Evolutionary conservation across 2,113 vertebrate species (phyloP).

Genomic region (Catharus minimus): DNA sequence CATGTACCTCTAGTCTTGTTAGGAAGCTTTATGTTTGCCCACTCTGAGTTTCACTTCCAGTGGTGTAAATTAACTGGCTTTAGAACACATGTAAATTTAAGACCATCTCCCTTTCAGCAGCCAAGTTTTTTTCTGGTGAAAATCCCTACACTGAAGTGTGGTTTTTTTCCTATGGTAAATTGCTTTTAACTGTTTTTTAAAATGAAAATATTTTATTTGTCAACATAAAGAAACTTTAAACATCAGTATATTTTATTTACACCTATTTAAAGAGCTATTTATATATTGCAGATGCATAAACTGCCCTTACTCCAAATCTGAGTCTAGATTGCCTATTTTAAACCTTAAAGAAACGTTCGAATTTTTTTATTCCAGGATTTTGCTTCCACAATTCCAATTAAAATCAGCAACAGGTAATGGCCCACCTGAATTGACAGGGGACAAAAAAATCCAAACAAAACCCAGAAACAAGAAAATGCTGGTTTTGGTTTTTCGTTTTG

Average conservation of each 20-base stretch:
- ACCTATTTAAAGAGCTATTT: not conserved
- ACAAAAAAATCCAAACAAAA: slow-evolving; percentile 29
- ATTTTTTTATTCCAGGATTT: not conserved
- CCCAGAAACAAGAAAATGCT: not conserved
- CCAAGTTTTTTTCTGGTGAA: not conserved
- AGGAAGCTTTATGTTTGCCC: not conserved
- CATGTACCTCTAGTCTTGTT: not conserved
- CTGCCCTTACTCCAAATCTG: not conserved
- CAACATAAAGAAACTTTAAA: not conserved
- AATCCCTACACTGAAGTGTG: not conserved
- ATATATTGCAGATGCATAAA: not conserved
- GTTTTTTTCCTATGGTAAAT: not conserved
- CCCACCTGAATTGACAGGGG: slow-evolving; percentile 7
- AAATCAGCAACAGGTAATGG: not conserved
- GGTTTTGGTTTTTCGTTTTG: not conserved
- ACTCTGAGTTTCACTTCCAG: not conserved
- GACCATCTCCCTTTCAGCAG: not conserved
- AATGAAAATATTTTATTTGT: not conserved
- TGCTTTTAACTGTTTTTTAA: not conserved
- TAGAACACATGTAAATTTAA: not conserved
- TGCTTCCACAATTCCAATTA: not conserved
- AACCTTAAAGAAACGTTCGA: not conserved
- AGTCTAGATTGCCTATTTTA: not conserved
- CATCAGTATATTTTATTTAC: not conserved
- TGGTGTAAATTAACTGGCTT: not conserved